phyloP scores from a whole-genome alignment of 2,113 vertebrate species.

The Microcebus griseorufus region DNA sequence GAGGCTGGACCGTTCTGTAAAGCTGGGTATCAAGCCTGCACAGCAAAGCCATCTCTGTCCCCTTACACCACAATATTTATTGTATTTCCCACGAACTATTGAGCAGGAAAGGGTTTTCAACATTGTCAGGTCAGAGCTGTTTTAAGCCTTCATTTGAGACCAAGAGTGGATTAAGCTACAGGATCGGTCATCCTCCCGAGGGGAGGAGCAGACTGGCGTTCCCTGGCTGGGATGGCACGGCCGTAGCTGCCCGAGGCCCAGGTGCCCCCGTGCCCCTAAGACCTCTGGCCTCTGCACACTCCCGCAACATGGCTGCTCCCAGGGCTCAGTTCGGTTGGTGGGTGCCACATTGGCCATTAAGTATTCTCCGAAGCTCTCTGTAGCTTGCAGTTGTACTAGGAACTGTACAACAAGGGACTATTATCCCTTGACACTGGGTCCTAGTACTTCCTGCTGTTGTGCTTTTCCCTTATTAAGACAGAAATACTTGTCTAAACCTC shows the following conservation, averaged over 20 bases:
- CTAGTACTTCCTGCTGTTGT: background rate
- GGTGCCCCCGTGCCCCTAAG: too few species aligned
- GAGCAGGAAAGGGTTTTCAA: background rate
- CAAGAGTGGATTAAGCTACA: background rate
- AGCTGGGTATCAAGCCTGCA: background rate
- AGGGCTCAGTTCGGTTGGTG: too few species aligned
- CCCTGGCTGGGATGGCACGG: fast-evolving
- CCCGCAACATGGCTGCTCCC: background rate
- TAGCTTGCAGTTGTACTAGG: background rate
- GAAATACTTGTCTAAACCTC: background rate
- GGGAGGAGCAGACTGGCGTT: background rate
- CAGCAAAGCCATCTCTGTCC: background rate
- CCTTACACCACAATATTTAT: fast-evolving
- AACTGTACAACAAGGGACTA: too few species aligned
- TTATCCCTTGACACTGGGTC: background rate
- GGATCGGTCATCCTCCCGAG: background rate
- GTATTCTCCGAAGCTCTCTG: background rate
- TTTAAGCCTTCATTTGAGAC: background rate
- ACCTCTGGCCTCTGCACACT: background rate
- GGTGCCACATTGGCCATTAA: background rate
- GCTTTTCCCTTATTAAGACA: background rate
- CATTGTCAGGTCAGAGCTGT: background rate
- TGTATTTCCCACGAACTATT: background rate
- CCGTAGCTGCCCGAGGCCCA: background rate
- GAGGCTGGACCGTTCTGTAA: background rate